Base-by-base conservation (phyloP, 2,113 vertebrate species). In the Heterotilapia buettikoferi region DNA sequence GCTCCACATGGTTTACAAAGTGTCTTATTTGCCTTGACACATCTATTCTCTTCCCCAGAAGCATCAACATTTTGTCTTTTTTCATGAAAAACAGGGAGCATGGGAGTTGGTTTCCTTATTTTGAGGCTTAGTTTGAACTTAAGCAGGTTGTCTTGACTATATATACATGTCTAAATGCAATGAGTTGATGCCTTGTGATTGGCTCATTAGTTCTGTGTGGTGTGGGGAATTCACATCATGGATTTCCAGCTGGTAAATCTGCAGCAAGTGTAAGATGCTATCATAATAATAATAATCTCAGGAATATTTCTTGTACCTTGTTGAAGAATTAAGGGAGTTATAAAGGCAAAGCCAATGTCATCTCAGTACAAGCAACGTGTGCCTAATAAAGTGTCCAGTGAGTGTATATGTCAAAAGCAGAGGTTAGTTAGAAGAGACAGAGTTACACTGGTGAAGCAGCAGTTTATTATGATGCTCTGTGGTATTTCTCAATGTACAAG, bases 341-440 rank as follows among this genome's bases (percentile, higher is more conserved):
- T 54, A 54, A 54, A 54, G 52, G 52, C 52, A 54, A 54, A 54
- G 9, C n/a, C 5, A 54, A 21, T 21, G 52, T 54, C 52, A 53
- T 53, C 19, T 53, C 52, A 53, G 19, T 0, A 53, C 52, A 21
- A 2, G 19, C 19, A 52, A 2, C 19, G 0, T 2, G 0, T 19
- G 47, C 2, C 47, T 52, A 52, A n/a, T 52, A 52, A n/a, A 53
- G 3, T 53, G 52, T 53, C 50, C 50, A 53, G 50, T 53, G 3
- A 10, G 50, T n/a, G 0, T n/a, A 53, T 53, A n/a, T 53, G 50
- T 1, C 50, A n/a, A 53, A 53, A 53, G 3, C 50, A 53, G 50
- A n/a, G 4, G 18, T 52, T 52, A n/a, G 50, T 53, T 53, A 53
- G 50, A n/a, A 53, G 1, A n/a, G 19, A 53, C 50, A n/a, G 19